Evolutionary conservation across 2,888 invertebrate species (phyloP), one percentile per base, ranked within the genome.

Genomic region (Morpho helenor): DNA sequence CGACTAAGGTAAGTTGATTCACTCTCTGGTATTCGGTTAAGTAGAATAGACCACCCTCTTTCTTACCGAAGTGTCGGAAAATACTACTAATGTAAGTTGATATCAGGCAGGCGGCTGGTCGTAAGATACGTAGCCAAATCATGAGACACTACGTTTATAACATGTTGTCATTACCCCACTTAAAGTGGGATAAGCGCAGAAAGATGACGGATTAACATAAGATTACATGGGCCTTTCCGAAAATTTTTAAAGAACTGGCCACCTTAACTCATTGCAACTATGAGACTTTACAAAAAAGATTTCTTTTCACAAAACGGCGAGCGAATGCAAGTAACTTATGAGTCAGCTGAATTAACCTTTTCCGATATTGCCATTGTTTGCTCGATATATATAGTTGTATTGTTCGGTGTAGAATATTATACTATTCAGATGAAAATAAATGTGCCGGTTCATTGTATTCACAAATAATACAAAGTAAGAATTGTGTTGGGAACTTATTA

Each of bases 261-360:
- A 59, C 50, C 56, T n/a, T 43, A 46, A 56, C 55, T 61, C 61
- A 61, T 63, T 69, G 63, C 62, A 64, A 66, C 59, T 57, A 55
- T 61, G 65, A 65, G 67, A 53, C 54, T 50, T 57, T 57, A 53
- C 60, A 56, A 62, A 63, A 63, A 60, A 66, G 65, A 59, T 60
- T 60, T 64, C 62, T 62, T 61, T 60, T 56, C 64, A 63, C 58
- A 59, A 47, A 56, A 61, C 52, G 63, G 59, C 59, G 22, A 44
- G 52, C 56, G 59, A 56, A 63, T 60, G 56, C 60, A 49, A 52
- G 55, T 63, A 54, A 57, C 62, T 62, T 60, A 60, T 54, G 57
- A 51, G 62, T 49, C 47, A 46, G 58, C 55, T 61, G 61, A 61
- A 58, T 61, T 61, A 58, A 61, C 61, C 61, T 61, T 55, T 55